Evolutionary conservation across 2,113 vertebrate species (phyloP).

Genomic region (Bufo gargarizans): DNA sequence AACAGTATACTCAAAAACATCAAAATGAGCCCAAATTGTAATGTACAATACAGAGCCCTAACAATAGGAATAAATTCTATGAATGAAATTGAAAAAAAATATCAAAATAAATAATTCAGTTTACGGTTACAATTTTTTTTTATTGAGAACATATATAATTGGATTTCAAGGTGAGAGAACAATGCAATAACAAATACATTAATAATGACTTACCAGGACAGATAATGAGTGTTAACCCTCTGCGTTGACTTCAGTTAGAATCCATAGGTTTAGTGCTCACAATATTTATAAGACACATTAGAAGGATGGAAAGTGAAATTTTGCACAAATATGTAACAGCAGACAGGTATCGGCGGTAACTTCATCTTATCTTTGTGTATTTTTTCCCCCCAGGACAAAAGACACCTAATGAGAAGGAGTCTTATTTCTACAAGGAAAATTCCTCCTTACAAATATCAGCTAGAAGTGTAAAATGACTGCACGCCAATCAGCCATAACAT

Average conservation of each 20-base stretch:
- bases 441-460: not conserved
- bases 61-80: no score
- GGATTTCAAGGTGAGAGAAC: no score
- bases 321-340: not conserved
- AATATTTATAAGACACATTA: constrained; percentile 32
- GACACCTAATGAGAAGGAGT: not conserved
- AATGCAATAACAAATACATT: not conserved
- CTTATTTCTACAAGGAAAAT: not conserved
- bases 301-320: not conserved
- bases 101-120: no score
- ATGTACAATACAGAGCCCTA: no score
- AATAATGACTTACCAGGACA: not conserved
- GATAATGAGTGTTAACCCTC: not conserved
- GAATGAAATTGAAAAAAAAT: no score
- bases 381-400: constrained; percentile 9
- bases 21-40: no score
- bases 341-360: constrained; percentile 20
- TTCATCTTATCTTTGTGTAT: constrained; percentile 13
- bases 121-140: no score
- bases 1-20: no score
- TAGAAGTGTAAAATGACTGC: not conserved
- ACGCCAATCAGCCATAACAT: no score
- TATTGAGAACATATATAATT: no score
- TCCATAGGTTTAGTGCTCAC: not conserved
- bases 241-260: not conserved